Base-by-base conservation (phyloP, 2,797 vertebrate species). In the Thunnus albacares region DNA sequence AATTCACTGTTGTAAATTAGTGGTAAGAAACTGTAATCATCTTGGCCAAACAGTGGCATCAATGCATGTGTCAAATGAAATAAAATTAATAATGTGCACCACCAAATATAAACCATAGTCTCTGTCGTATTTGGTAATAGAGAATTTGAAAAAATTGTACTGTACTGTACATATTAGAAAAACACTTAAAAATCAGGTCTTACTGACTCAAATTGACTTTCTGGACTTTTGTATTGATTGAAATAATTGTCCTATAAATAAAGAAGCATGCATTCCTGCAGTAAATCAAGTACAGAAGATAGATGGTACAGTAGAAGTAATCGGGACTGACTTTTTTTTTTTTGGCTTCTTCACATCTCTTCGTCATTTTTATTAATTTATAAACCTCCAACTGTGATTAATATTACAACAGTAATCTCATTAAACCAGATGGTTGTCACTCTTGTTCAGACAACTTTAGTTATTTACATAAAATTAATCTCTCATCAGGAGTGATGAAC, bases 391-490 rank as follows among this genome's bases (percentile, higher is more conserved):
- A 33, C 41, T 41, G 55, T 28, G 73, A 38, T 53, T 35, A 55
- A 71, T 49, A 43, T 12, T 15, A 12, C 3, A 61, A 71, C 69
- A 22, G 13, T 75, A 71, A 77, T 60, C 66, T 43, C 47, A 67
- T 35, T 57, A 63, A 78, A 58, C 38, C 45, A 68, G 56, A 83
- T 71, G 56, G 55, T n/a, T 59, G 43, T 45, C 13, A 45, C 17
- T 45, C 5, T 17, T 45, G 14, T 17, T 47, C 35, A 43, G 65
- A 20, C 57, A 60, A 22, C 64, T 66, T 45, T 41, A 49, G 28
- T 12, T 56, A 56, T 81, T 87, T 69, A 33, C 53, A 84, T 71
- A 65, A 80, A 79, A 66, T 33, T 45, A 69, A 77, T 65, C 60
- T 52, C 28, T 78, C 52, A 60, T 66, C 9, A 12, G 28, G 28